These are phyloP conservation scores for Rhinichthys klamathensis DNA, from an alignment of 2,113 vertebrate genomes.

Conservation along the genomic window DNA sequence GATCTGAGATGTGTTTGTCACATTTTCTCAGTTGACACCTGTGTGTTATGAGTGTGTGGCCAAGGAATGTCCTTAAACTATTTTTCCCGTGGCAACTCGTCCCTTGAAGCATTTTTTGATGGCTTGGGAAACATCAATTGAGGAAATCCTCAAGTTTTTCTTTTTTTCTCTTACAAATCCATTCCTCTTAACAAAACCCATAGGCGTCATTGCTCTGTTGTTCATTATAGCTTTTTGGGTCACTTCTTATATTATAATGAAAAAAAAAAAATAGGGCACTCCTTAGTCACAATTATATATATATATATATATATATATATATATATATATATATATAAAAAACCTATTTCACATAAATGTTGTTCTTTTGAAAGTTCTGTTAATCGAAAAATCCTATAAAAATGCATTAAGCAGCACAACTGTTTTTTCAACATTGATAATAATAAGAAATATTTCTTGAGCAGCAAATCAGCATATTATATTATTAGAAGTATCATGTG, in stretches of 20 bases:
- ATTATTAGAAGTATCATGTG: too few relatives aligned
- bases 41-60: conserved; percentile 28
- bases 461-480: too few relatives aligned
- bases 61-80: conserved; percentile 18
- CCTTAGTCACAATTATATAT: too few relatives aligned
- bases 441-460: too few relatives aligned
- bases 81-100: conserved; percentile 3
- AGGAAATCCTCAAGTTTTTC: background rate
- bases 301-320: too few relatives aligned
- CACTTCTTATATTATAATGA: background rate
- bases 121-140: background rate
- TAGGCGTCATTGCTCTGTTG: background rate
- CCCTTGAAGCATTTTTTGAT: background rate
- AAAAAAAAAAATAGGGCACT: background rate
- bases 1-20: conserved; percentile 43
- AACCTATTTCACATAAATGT: too few relatives aligned
- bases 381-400: too few relatives aligned
- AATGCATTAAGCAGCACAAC: too few relatives aligned
- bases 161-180: conserved; percentile 11
- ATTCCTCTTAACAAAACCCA: conserved; percentile 38
- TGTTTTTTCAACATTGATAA: too few relatives aligned
- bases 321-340: too few relatives aligned
- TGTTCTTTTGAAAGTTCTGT: too few relatives aligned
- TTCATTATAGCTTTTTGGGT: background rate
- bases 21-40: conserved; percentile 45